Evolutionary conservation across 23 tunicate genomes (phyloP).

Genomic region (Ascidia mentula): DNA sequence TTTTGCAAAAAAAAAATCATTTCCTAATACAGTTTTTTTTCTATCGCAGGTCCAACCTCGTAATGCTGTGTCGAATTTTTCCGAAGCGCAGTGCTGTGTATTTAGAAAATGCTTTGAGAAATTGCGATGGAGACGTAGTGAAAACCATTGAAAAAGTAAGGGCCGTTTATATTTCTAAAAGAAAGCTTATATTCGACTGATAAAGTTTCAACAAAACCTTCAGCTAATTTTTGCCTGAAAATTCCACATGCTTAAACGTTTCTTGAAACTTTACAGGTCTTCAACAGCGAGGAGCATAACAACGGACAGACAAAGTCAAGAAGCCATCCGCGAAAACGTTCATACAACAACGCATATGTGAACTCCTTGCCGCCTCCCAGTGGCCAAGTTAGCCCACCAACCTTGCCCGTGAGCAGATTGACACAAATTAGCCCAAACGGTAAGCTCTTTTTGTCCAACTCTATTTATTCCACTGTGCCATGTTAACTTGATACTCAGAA

Average conservation of each 20-base stretch:
- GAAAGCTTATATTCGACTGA: no score
- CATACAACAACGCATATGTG: not conserved
- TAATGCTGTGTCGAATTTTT: constrained; percentile 47
- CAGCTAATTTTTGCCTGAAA: no score
- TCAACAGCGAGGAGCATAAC: not conserved
- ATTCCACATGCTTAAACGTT: no score
- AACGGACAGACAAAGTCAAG: not conserved
- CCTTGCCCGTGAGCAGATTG: not conserved
- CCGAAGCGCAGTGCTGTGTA: constrained; percentile 27
- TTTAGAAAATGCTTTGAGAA: constrained; percentile 5
- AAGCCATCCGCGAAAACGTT: not conserved
- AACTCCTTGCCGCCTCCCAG: not conserved
- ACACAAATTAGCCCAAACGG: not conserved
- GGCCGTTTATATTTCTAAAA: not conserved
- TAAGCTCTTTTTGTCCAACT: no score
- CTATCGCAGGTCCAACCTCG: constrained; percentile 18
- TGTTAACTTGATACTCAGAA: no score
- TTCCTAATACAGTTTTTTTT: not conserved
- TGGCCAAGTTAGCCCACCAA: not conserved
- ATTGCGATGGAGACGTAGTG: constrained; percentile 49
- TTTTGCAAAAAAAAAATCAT: no score
- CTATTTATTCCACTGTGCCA: not conserved
- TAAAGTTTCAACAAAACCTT: no score
- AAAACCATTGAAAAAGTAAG: constrained; percentile 50
- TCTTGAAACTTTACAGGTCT: not conserved